These are phyloP conservation scores for Leuciscus idus DNA, from an alignment of 2,113 vertebrate species.

Conservation along the genomic window DNA sequence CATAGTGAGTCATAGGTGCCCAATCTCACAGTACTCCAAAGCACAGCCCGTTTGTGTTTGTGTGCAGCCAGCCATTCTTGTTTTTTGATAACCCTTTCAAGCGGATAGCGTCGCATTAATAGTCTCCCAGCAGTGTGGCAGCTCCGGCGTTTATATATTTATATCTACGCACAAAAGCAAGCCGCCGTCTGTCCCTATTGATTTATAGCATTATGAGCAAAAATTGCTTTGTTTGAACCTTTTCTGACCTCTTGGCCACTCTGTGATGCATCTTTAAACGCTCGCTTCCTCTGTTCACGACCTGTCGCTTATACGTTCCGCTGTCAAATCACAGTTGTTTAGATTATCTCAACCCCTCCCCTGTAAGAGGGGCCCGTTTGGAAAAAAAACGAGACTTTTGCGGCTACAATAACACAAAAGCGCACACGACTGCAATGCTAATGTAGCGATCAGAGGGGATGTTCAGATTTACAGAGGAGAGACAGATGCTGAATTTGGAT, in stretches of 20 bases:
- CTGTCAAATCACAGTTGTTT: conserved; percentile 53
- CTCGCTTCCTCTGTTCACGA: conserved; percentile 44
- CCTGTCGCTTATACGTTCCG: conserved; percentile 46
- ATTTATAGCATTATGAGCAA: conserved; percentile 57
- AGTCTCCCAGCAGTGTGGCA: conserved; percentile 27
- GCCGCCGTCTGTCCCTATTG: conserved; percentile 47
- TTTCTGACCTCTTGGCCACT: conserved; percentile 46
- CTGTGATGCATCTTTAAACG: conserved; percentile 52
- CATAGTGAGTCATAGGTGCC: conserved; percentile 40
- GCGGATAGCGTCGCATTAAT: conserved; percentile 42
- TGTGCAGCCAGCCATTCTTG: conserved; percentile 32
- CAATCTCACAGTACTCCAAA: conserved; percentile 18
- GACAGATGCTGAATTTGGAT: conserved; percentile 24
- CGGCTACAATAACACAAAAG: conserved; percentile 23
- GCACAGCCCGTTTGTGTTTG: conserved; percentile 1
- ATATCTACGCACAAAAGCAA: conserved; percentile 27
- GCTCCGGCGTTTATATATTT: conserved; percentile 42
- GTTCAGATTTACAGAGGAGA: conserved; percentile 34
- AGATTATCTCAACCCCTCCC: conserved; percentile 39
- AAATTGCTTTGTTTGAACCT: conserved; percentile 49
- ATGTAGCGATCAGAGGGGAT: conserved; percentile 38
- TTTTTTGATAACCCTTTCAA: conserved; percentile 57
- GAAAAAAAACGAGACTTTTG: conserved; percentile 22
- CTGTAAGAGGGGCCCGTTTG: not conserved
- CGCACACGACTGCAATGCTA: conserved; percentile 21